Evolutionary conservation across 2,113 vertebrate species (phyloP).

Genomic region (Telmatochromis sp.): DNA sequence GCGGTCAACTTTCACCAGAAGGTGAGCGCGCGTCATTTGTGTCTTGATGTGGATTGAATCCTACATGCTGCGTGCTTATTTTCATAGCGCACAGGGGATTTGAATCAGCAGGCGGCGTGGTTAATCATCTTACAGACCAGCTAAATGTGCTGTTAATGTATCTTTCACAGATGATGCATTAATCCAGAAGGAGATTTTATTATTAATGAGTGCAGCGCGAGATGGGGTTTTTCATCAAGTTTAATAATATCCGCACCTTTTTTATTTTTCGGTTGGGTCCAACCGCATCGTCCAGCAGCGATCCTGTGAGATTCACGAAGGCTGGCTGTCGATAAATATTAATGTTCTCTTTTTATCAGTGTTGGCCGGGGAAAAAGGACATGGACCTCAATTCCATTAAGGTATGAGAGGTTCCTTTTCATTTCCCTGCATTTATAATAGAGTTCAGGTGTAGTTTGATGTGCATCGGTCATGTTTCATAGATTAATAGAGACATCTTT

Average conservation of each 20-base stretch:
- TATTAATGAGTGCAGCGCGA: conserved; percentile 58
- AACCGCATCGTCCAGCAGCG: conserved; percentile 15
- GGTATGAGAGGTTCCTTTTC: conserved; percentile 67
- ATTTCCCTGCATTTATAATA: background rate
- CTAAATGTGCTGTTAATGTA: conserved; percentile 57
- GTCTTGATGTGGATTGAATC: accelerated
- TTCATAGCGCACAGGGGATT: background rate
- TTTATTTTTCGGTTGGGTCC: conserved; percentile 37
- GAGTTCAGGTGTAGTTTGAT: background rate
- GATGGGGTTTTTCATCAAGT: conserved; percentile 50
- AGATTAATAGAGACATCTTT: background rate
- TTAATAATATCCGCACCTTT: conserved; percentile 62
- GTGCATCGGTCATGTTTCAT: background rate
- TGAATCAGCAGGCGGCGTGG: background rate
- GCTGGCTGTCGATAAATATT: conserved; percentile 37
- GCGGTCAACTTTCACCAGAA: conserved; percentile 76
- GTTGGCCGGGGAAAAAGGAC: conserved; percentile 66
- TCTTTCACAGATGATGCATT: conserved; percentile 60
- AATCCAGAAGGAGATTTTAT: conserved; percentile 59
- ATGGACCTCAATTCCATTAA: conserved; percentile 76
- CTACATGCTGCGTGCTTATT: background rate
- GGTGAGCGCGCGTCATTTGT: conserved; percentile 60
- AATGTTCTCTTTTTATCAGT: conserved; percentile 68
- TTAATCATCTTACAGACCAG: conserved; percentile 27
- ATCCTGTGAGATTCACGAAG: conserved; percentile 21